Evolutionary conservation across 2,888 invertebrate species (phyloP).

Genomic region (Trichopoda pennipes): DNA sequence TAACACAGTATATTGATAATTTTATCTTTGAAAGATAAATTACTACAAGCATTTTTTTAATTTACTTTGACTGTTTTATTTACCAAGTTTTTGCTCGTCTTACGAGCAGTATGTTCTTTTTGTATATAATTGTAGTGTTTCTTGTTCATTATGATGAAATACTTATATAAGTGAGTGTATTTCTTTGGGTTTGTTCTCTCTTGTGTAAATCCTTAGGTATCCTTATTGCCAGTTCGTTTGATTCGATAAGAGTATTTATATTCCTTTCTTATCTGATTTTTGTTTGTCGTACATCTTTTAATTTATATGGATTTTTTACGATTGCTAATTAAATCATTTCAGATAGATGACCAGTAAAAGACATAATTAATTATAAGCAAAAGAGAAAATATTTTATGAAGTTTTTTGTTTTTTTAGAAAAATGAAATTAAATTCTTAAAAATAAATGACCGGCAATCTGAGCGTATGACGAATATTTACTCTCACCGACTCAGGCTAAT

Average conservation of each 20-base stretch:
- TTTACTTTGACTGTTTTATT: slow-evolving; percentile 32
- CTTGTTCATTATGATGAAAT: slow-evolving; percentile 4
- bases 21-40: background rate
- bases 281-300: slow-evolving; percentile 1
- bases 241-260: background rate
- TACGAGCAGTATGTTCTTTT: background rate
- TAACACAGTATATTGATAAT: too few relatives aligned
- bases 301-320: slow-evolving; percentile 18
- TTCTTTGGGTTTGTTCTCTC: too few relatives aligned
- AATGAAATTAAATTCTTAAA: background rate
- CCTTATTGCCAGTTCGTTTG: background rate
- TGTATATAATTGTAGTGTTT: background rate
- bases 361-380: slow-evolving; percentile 54
- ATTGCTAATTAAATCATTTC: slow-evolving; percentile 52
- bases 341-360: slow-evolving; percentile 47
- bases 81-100: background rate
- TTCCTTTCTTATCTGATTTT: background rate
- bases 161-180: too few relatives aligned
- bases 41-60: slow-evolving; percentile 27
- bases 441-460: background rate
- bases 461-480: slow-evolving; percentile 30
- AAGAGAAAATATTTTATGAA: background rate
- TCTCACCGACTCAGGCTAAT: background rate
- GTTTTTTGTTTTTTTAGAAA: background rate
- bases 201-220: too few relatives aligned